A percentile compares a stretch with the other conserved stretches of the same genome.
Conservation (phyloP, 2,113 vertebrate genomes). For the Canis aureus region DNA sequence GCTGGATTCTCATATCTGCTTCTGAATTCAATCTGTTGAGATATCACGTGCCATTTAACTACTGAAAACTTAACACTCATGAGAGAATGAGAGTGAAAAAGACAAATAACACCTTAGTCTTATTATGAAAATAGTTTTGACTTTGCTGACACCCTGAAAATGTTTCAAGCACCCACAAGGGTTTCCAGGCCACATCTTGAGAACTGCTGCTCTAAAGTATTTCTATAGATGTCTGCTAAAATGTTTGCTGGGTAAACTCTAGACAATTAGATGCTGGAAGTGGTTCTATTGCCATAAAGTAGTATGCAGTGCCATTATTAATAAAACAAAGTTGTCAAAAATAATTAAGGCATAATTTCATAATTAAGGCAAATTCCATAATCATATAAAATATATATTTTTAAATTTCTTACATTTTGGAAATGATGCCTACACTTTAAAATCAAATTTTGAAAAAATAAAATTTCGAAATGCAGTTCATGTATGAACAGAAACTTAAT, state of each 20-base stretch:
- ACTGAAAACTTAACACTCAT: conserved; percentile 3
- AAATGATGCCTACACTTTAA: conserved; percentile 39
- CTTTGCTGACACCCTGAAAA: neutral
- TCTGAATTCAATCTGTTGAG: neutral
- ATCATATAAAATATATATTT: neutral
- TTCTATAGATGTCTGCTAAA: neutral
- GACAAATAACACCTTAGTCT: conserved; percentile 13
- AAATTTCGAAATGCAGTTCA: conserved; percentile 25
- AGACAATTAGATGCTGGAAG: conserved; percentile 4
- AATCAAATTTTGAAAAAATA: conserved; percentile 56
- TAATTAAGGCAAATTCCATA: too few species aligned
- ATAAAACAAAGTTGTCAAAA: conserved; percentile 10
- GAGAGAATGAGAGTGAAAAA: conserved; percentile 17
- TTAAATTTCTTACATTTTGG: conserved; percentile 43
- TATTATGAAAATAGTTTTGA: conserved; percentile 52
- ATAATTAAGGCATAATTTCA: conserved; percentile 29
- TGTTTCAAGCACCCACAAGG: neutral
- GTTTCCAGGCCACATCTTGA: conserved; percentile 11
- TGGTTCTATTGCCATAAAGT: neutral
- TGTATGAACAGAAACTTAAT: conserved; percentile 10
- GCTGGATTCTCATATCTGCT: neutral
- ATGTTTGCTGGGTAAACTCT: neutral
- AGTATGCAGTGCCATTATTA: neutral
- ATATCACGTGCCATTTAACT: neutral
- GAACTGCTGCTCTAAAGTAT: neutral